Percentiles rank a stretch among this genome's conserved stretches.
Conservation (phyloP, 2,888 invertebrate species). For the Agrotis clavis region DNA sequence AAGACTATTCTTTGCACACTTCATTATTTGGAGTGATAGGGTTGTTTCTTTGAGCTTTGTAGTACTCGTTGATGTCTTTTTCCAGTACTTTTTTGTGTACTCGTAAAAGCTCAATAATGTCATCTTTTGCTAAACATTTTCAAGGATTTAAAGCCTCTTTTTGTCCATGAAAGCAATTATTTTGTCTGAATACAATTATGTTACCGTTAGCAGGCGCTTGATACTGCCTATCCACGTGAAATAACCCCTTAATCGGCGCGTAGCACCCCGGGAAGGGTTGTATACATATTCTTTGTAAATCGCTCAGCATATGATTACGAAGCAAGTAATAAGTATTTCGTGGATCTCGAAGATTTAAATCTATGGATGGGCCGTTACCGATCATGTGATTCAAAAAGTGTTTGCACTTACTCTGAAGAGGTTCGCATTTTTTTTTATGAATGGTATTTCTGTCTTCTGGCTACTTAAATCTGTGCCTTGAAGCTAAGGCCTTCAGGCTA, state of each 20-base stretch:
- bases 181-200: conserved; percentile 17
- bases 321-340: conserved; percentile 39
- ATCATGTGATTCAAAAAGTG: neutral
- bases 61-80: neutral
- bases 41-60: conserved; percentile 13
- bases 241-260: conserved; percentile 47
- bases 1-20: conserved; percentile 37
- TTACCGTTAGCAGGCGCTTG: conserved; percentile 5
- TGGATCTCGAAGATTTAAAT: conserved; percentile 1
- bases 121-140: neutral
- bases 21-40: conserved; percentile 24
- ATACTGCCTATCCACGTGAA: conserved; percentile 11
- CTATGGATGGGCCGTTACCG: neutral
- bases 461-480: too few species aligned
- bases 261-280: conserved; percentile 38
- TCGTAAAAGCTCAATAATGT: neutral
- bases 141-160: neutral
- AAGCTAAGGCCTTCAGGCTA: too few species aligned
- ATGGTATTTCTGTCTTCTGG: too few species aligned
- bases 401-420: neutral
- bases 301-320: conserved; percentile 55
- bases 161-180: conserved; percentile 23
- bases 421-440: too few species aligned
- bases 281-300: conserved; percentile 34
- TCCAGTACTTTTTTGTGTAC: neutral